A percentile compares a stretch with the other conserved stretches of the same genome.
These are phyloP conservation scores for Zaprionus nigranus DNA, from an alignment of 1,140 invertebrate genomes.

Conservation along the genomic window DNA sequence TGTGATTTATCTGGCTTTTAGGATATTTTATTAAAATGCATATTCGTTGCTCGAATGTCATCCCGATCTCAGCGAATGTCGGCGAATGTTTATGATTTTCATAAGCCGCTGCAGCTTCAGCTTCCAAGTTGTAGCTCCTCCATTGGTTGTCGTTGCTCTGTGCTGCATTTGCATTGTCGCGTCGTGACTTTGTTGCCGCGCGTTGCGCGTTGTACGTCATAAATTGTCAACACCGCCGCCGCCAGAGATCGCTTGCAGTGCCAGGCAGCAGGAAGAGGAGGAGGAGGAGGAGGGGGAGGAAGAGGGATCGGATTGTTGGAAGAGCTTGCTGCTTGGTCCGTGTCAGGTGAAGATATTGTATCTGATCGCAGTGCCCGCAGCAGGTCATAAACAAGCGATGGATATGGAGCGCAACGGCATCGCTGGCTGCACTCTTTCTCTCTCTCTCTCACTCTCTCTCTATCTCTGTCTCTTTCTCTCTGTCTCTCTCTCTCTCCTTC, in stretches of 20 bases:
- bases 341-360: conserved; percentile 78
- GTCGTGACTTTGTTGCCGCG: conserved; percentile 35
- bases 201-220: conserved; percentile 65
- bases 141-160: conserved; percentile 18
- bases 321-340: conserved; percentile 27
- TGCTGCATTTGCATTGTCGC: conserved; percentile 25
- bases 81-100: conserved; percentile 84
- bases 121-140: neutral
- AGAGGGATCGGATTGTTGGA: neutral
- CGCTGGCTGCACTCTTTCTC: conserved; percentile 21
- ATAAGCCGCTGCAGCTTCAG: conserved; percentile 58
- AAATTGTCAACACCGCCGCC: conserved; percentile 71
- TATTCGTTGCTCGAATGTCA: conserved; percentile 84
- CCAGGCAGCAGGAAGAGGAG: neutral
- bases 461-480: too few species aligned
- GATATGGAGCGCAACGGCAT: conserved; percentile 40
- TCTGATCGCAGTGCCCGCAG: conserved; percentile 72
- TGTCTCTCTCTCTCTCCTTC: neutral
- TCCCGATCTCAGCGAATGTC: conserved; percentile 65
- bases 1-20: conserved; percentile 84
- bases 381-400: conserved; percentile 73
- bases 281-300: neutral
- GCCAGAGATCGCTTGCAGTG: neutral
- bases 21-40: conserved; percentile 85
- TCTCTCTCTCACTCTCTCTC: neutral